A percentile compares a stretch with the other conserved stretches of the same genome.
phyloP scores from a whole-genome alignment of 2,888 invertebrate species.

The Anagyrus pseudococci region DNA sequence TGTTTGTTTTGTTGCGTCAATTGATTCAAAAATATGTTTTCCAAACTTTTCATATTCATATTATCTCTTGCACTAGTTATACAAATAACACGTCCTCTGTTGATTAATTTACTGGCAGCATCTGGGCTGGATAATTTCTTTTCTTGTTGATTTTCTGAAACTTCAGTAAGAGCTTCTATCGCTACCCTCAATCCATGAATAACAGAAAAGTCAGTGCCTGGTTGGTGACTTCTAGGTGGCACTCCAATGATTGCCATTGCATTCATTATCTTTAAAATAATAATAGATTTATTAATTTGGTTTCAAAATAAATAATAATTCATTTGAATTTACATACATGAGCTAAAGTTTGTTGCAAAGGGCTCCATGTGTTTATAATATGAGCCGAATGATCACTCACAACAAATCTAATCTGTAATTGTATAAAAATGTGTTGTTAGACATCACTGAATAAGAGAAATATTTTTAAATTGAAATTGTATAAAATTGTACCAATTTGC shows the following conservation, averaged over 20 bases:
- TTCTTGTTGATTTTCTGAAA: slow-evolving; percentile 77
- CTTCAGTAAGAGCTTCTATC: slow-evolving; percentile 83
- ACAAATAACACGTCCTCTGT: slow-evolving; percentile 85
- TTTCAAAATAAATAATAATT: not conserved
- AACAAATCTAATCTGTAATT: slow-evolving; percentile 79
- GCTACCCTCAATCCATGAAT: slow-evolving; percentile 87
- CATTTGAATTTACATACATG: slow-evolving; percentile 71
- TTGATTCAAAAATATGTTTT: slow-evolving; percentile 85
- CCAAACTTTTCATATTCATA: slow-evolving; percentile 82
- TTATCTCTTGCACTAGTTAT: slow-evolving; percentile 90
- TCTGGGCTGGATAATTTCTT: slow-evolving; percentile 64
- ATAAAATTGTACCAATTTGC: slow-evolving; percentile 83
- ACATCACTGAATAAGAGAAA: not conserved
- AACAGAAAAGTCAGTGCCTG: slow-evolving; percentile 73
- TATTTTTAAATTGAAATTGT: no score
- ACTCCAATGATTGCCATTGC: slow-evolving; percentile 83
- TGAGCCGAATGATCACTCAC: slow-evolving; percentile 87
- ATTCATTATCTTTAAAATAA: slow-evolving; percentile 74
- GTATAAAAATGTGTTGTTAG: slow-evolving; percentile 9
- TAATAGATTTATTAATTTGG: not conserved
- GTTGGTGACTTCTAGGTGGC: slow-evolving; percentile 69
- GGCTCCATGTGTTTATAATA: slow-evolving; percentile 84
- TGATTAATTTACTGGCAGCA: slow-evolving; percentile 61
- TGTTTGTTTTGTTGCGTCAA: slow-evolving; percentile 82
- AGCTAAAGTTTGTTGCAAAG: slow-evolving; percentile 82